Conservation (phyloP, 23 tunicate species). For the Ascidia mentula region DNA sequence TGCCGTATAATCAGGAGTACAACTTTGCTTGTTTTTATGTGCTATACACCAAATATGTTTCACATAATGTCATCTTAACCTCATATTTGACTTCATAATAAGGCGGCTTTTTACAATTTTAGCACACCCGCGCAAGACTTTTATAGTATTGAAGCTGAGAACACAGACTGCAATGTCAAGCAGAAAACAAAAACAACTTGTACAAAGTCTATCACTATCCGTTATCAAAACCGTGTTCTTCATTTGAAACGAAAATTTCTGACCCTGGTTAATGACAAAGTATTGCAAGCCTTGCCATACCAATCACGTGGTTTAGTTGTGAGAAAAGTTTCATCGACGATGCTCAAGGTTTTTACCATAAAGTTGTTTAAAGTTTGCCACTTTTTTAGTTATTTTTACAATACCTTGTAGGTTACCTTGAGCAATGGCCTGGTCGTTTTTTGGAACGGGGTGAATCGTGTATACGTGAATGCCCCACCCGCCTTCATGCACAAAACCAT, state of each 20-base stretch:
- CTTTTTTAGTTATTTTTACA: neutral
- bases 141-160: slow-evolving; percentile 29
- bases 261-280: slow-evolving; percentile 1
- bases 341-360: slow-evolving; percentile 14
- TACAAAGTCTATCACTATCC: slow-evolving; percentile 11
- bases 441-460: slow-evolving; percentile 30
- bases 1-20: neutral
- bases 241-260: slow-evolving; percentile 10
- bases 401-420: slow-evolving; percentile 14
- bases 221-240: slow-evolving; percentile 12
- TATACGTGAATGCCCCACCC: slow-evolving; percentile 32
- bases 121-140: neutral
- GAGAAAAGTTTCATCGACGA: neutral
- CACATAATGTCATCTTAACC: no score
- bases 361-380: no score
- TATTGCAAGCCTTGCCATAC: slow-evolving; percentile 3
- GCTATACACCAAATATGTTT: no score
- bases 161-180: slow-evolving; percentile 9
- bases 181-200: neutral
- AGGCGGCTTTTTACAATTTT: neutral
- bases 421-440: slow-evolving; percentile 36
- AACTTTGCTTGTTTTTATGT: no score
- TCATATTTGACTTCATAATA: no score
- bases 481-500: neutral
- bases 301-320: neutral